Percentiles rank a stretch among this genome's conserved stretches.
Conservation (phyloP, 2,797 vertebrate species). For the Gadopsis marmoratus region DNA sequence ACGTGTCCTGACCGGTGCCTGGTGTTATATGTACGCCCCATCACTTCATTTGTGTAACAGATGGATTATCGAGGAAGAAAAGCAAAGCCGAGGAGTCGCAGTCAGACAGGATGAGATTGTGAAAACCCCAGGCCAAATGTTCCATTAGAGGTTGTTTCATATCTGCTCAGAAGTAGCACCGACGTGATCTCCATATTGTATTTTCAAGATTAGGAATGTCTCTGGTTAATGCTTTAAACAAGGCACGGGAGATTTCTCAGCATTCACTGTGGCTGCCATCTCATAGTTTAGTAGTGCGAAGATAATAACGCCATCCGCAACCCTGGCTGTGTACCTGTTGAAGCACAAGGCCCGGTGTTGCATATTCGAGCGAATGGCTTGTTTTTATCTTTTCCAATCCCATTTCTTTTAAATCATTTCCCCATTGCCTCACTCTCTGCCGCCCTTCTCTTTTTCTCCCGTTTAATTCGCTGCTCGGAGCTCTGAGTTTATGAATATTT, state of each 20-base stretch:
- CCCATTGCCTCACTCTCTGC: constrained; percentile 11
- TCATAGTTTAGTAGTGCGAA: constrained; percentile 26
- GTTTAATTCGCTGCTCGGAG: constrained; percentile 51
- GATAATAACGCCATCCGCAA: constrained; percentile 32
- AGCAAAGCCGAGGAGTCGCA: not conserved
- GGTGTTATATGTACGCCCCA: not conserved
- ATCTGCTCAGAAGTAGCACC: constrained; percentile 11
- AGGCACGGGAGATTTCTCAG: constrained; percentile 13
- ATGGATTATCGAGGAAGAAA: not conserved
- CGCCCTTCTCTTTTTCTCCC: constrained; percentile 8
- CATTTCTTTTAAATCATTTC: constrained; percentile 35
- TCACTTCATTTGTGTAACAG: not conserved
- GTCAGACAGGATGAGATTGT: not conserved
- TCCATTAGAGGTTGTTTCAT: constrained; percentile 27
- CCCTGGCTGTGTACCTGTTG: constrained; percentile 36
- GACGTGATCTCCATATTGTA: constrained; percentile 7
- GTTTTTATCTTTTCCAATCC: constrained; percentile 1
- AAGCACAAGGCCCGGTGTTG: constrained; percentile 23
- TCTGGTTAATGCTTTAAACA: constrained; percentile 25
- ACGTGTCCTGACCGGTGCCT: not conserved
- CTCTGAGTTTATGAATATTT: constrained; percentile 67
- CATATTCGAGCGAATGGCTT: constrained; percentile 29
- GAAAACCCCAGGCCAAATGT: not conserved
- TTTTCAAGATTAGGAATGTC: constrained; percentile 24
- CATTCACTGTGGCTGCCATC: constrained; percentile 11